Percentiles rank a stretch among this genome's conserved stretches.
These are phyloP conservation scores for Channa maculata DNA, from an alignment of 2,113 vertebrate species.

Conservation along the genomic window DNA sequence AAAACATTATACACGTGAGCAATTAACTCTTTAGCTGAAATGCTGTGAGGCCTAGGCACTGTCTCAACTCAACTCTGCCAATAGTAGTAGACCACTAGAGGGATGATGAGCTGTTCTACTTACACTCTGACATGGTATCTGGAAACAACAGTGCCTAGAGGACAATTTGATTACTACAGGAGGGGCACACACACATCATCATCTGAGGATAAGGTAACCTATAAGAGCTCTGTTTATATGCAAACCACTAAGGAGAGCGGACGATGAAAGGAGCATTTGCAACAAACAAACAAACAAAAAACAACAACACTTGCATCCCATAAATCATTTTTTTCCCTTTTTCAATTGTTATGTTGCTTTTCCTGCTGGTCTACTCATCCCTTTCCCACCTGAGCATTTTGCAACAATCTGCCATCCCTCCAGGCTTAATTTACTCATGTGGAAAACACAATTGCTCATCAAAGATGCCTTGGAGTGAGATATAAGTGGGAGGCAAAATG, in stretches of 20 bases:
- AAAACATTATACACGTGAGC: slow-evolving; percentile 46
- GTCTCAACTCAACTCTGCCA: slow-evolving; percentile 13
- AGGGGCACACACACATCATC: slow-evolving; percentile 30
- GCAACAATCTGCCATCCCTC: slow-evolving; percentile 59
- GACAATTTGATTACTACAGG: slow-evolving; percentile 25
- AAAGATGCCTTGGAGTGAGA: slow-evolving; percentile 65
- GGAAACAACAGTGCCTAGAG: slow-evolving; percentile 16
- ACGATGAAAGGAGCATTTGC: background rate
- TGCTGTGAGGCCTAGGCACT: slow-evolving; percentile 40
- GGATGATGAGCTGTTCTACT: slow-evolving; percentile 13
- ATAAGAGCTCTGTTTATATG: slow-evolving; percentile 17
- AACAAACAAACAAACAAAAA: slow-evolving; percentile 8
- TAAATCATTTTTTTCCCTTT: background rate
- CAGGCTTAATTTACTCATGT: slow-evolving; percentile 67
- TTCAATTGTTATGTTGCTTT: slow-evolving; percentile 18
- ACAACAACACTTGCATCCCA: too few species aligned
- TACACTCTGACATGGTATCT: slow-evolving; percentile 29
- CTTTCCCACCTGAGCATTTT: slow-evolving; percentile 50
- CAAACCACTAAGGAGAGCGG: slow-evolving; percentile 26
- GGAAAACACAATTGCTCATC: slow-evolving; percentile 75
- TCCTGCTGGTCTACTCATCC: slow-evolving; percentile 45
- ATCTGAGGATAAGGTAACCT: slow-evolving; percentile 33
- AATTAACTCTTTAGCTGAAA: slow-evolving; percentile 55
- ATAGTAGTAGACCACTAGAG: slow-evolving; percentile 14
- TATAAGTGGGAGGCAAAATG: slow-evolving; percentile 65